phyloP scores from a whole-genome alignment of 2,888 invertebrate species.

The Corbicula japonica region DNA sequence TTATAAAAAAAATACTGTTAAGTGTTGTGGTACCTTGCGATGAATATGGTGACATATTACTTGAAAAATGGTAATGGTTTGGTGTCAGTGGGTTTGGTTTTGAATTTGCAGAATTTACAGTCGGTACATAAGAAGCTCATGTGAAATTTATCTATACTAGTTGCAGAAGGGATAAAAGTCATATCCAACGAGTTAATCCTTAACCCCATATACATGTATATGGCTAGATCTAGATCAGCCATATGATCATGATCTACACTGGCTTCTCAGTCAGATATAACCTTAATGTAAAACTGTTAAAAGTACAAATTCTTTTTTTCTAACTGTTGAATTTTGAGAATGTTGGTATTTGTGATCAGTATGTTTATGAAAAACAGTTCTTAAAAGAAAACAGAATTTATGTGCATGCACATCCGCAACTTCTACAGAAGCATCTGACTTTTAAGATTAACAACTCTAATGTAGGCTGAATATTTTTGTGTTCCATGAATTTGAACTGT shows the following conservation, averaged over 20 bases:
- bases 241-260: background rate
- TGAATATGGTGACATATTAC: background rate
- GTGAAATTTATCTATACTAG: background rate
- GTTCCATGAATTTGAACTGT: too few species aligned
- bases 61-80: background rate
- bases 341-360: background rate
- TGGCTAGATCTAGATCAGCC: background rate
- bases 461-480: too few species aligned
- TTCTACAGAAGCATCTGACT: too few species aligned
- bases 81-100: background rate
- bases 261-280: too few species aligned
- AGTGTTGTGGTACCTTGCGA: background rate
- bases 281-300: too few species aligned
- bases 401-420: too few species aligned
- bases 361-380: background rate
- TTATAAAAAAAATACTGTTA: background rate
- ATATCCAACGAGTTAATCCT: background rate
- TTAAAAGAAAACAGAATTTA: too few species aligned
- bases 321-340: too few species aligned
- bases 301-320: too few species aligned
- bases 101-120: background rate
- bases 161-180: background rate
- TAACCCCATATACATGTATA: background rate
- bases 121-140: background rate
- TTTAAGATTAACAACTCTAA: too few species aligned